Evolutionary conservation across 2,113 vertebrate species (phyloP).

Genomic region (Tenebrosternarchus preto): DNA sequence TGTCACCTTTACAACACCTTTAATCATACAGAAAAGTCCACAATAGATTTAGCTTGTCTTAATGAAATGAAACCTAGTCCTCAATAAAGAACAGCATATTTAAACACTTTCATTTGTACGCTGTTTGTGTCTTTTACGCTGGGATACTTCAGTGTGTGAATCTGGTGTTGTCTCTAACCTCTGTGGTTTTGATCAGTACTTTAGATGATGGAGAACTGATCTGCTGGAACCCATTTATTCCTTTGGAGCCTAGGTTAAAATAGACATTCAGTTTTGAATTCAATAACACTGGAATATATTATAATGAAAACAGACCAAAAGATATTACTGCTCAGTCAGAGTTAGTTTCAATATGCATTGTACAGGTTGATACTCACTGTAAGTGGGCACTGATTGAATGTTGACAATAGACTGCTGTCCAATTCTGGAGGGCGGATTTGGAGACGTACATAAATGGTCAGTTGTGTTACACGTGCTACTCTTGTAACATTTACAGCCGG

Average conservation of each 20-base stretch:
- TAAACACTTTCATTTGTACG: neutral
- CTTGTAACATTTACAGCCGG: too few relatives aligned
- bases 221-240: slow-evolving; percentile 62
- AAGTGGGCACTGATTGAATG: slow-evolving; percentile 70
- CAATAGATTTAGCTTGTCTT: neutral
- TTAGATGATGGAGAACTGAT: slow-evolving; percentile 68
- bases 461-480: too few relatives aligned
- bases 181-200: slow-evolving; percentile 75
- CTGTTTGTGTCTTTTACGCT: neutral
- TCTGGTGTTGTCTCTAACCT: slow-evolving; percentile 69
- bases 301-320: neutral
- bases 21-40: slow-evolving; percentile 11
- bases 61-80: neutral
- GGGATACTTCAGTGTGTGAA: slow-evolving; percentile 60
- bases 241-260: slow-evolving; percentile 61
- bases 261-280: neutral
- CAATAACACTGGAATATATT: too few relatives aligned
- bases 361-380: slow-evolving; percentile 65
- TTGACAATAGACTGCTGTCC: slow-evolving; percentile 71
- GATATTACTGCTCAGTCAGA: too few relatives aligned
- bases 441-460: neutral
- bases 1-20: neutral
- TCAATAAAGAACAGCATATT: neutral
- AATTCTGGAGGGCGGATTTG: slow-evolving; percentile 57
- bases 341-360: too few relatives aligned